Conservation (phyloP, 2,113 vertebrate species). For the Leptobrachium leishanense region DNA sequence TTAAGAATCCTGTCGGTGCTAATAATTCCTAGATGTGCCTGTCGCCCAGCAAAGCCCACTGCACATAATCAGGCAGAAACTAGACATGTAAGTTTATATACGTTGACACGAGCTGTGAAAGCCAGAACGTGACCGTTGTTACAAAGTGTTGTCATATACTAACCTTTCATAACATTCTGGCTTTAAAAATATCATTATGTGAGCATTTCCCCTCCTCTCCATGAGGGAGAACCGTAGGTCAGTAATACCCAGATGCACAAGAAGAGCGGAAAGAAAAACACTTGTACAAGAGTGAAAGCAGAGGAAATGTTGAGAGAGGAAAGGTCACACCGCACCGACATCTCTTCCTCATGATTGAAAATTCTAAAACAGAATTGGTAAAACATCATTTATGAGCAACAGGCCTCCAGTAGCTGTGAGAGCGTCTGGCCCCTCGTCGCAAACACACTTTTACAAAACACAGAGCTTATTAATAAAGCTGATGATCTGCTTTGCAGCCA, state of each 20-base stretch:
- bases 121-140: neutral
- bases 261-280: conserved; percentile 19
- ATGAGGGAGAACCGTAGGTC: conserved; percentile 37
- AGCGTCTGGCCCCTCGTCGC: too few species aligned
- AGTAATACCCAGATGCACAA: conserved; percentile 34
- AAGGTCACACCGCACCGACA: conserved; percentile 39
- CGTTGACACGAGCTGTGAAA: neutral
- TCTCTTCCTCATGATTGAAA: neutral
- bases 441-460: too few species aligned
- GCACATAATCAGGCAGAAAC: too few species aligned
- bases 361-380: too few species aligned
- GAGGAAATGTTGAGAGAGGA: conserved; percentile 39
- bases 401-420: too few species aligned
- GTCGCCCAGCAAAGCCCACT: too few species aligned
- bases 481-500: too few species aligned
- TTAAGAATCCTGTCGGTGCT: too few species aligned
- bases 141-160: neutral
- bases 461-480: too few species aligned
- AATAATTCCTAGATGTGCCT: too few species aligned
- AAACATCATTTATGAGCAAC: too few species aligned
- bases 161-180: conserved; percentile 25
- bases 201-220: conserved; percentile 21
- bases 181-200: conserved; percentile 37
- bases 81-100: neutral
- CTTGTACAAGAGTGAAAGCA: conserved; percentile 20